Conservation (phyloP, 2,888 invertebrate species). For the Eristalis intricaria region DNA sequence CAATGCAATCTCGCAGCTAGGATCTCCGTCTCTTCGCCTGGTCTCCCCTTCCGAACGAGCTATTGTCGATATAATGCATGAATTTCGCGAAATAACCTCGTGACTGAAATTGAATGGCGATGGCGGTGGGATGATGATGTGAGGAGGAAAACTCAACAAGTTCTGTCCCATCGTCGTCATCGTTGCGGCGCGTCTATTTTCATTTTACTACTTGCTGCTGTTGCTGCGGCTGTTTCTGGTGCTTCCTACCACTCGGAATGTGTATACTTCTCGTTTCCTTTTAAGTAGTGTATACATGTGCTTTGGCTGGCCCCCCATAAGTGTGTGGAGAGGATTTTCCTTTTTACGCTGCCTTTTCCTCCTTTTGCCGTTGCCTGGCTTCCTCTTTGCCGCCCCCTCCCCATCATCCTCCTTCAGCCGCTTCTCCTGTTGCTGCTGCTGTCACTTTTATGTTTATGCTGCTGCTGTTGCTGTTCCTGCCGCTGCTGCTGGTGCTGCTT, state of each 20-base stretch:
- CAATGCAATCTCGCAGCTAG: background rate
- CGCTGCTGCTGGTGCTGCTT: constrained; percentile 44
- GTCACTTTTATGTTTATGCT: constrained; percentile 40
- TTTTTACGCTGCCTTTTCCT: constrained; percentile 49
- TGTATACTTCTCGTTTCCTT: constrained; percentile 54
- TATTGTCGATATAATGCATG: constrained; percentile 69
- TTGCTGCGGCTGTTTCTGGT: constrained; percentile 7
- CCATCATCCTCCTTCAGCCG: background rate
- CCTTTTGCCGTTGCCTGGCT: background rate
- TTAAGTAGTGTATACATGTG: constrained; percentile 60
- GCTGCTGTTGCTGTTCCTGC: constrained; percentile 15
- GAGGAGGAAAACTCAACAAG: constrained; percentile 66
- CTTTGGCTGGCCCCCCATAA: constrained; percentile 46
- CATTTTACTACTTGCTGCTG: constrained; percentile 47
- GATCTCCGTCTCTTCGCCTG: background rate
- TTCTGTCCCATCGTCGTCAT: constrained; percentile 44
- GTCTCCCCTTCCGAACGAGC: background rate
- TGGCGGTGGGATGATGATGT: background rate
- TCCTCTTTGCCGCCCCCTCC: background rate
- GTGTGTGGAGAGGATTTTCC: constrained; percentile 70
- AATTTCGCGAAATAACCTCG: constrained; percentile 64
- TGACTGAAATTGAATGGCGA: background rate
- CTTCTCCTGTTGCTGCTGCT: background rate
- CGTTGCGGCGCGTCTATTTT: constrained; percentile 44
- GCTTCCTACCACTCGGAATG: constrained; percentile 8